Base-by-base conservation (phyloP, 1,140 invertebrate genomes). In the Drosophila funebris region DNA sequence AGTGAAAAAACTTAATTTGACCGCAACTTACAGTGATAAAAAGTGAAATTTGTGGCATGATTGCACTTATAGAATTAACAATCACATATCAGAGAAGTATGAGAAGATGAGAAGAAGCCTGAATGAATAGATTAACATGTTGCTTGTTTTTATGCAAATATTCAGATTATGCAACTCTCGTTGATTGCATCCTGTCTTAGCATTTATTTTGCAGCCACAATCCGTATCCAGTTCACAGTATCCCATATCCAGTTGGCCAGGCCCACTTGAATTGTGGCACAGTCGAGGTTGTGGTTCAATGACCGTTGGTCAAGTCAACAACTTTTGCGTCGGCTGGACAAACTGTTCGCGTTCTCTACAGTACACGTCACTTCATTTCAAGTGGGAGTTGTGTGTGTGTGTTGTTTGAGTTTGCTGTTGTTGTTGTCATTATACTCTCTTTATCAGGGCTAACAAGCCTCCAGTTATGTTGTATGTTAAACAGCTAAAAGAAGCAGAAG, bases 391-490 rank as follows among this genome's bases (percentile, higher is more conserved):
- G 27, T 44, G 37, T 60, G 27, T 36, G 24, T 53, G 20, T 18
- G 9, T 9, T 24, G 48, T 36, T 16, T 20, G 22, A 1, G 27
- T 5, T n/a, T 37, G 22, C 29, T 36, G 22, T 22, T 46, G 61
- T 48, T 60, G 41, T 44, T 75, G 54, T 43, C 52, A 63, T 46
- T 73, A 56, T 62, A 56, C 48, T 53, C 64, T 70, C 41, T 81
- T 82, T 85, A 87, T 85, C 81, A 79, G 79, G 36, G 27, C 24
- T 58, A 67, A 84, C 81, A 80, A 84, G 78, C 71, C 66, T 73
- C 73, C 37, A 75, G 81, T 78, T 87, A 75, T 85, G 75, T 82
- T 83, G 63, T 85, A 87, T 87, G 82, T 74, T 81, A 78, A 85
- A 68, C 78, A 81, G 82, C 80, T 78, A 7, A 14, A 20, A 53